Base-by-base conservation (phyloP, 2,888 invertebrate species). In the Drosophila phalerata region DNA sequence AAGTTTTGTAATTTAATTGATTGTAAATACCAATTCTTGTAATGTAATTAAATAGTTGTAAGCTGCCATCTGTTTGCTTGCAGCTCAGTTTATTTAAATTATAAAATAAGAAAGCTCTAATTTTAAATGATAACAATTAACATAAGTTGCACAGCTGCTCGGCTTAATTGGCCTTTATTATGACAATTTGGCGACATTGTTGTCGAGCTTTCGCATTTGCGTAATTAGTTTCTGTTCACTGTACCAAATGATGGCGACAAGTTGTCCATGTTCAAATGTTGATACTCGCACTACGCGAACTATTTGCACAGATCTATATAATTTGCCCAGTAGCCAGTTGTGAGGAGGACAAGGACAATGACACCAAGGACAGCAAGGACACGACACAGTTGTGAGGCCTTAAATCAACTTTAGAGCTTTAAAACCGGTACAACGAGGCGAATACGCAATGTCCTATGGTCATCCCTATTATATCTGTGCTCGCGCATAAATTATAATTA, bases 401-500 rank as follows among this genome's bases (percentile, higher is more conserved):
- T 73, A 79, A 76, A 79, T 83, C 69, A 80, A 83, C 28, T 69
- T 68, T 69, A 63, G 53, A 69, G 48, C 63, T 25, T 9, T 19
- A 22, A 37, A 28, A 19, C 5, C n/a, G 28, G 57, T 11, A 47
- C 64, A 48, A 45, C 22, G 55, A 28, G 65, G 40, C 73, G 73
- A 58, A 67, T 78, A 52, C 63, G 22, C n/a, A 11, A 13, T 43
- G 45, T 5, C 42, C 32, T 51, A 19, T 40, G 58, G 25, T 40
- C 63, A 25, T 63, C 37, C 38, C 25, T 17, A 30, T 56, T 40
- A 40, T 53, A 63, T 62, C 38, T 86, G 89, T 85, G 89, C 71
- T 58, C 65, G 60, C 71, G 85, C 89, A 85, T 89, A 85, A 85
- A 79, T 85, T 82, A 72, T 72, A 85, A 75, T 79, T 79, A 85